These are phyloP conservation scores for Oreocharis arfaki DNA, from an alignment of 2,113 vertebrate genomes.

Conservation along the genomic window DNA sequence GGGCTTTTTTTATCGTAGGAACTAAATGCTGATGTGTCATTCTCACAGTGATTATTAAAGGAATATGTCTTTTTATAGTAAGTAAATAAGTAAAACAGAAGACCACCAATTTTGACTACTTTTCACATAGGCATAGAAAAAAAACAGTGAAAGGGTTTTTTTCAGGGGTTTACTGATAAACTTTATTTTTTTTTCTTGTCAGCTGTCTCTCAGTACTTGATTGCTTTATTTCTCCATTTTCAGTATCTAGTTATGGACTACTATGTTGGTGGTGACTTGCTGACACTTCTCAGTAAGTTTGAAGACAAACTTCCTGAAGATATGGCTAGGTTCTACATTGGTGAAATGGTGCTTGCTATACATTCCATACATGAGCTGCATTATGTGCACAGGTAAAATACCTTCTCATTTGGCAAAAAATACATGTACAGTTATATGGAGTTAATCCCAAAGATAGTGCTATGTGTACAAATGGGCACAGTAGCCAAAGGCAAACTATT, in stretches of 20 bases:
- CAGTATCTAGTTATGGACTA: conserved; percentile 99
- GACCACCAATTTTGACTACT: background rate
- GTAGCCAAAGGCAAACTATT: background rate
- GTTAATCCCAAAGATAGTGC: background rate
- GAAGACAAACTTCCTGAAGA: conserved; percentile 96
- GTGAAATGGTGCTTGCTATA: conserved; percentile 96
- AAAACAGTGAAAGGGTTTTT: background rate
- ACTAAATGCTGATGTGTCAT: background rate
- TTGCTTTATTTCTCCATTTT: background rate
- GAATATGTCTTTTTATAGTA: background rate
- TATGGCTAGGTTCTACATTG: conserved; percentile 94
- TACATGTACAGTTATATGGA: background rate
- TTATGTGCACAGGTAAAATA: conserved; percentile 90
- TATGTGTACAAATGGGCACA: background rate
- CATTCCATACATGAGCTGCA: conserved; percentile 94
- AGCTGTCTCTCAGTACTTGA: background rate
- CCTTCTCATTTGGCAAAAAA: background rate
- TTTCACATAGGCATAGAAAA: background rate
- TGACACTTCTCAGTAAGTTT: conserved; percentile 97
- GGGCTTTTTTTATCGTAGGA: background rate
- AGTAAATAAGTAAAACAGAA: background rate
- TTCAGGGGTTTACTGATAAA: background rate
- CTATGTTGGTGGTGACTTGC: conserved; percentile 94
- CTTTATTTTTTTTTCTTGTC: background rate
- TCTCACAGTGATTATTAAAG: background rate